Evolutionary conservation across 2,113 vertebrate genomes (phyloP).

Genomic region (Ctenodactylus gundi): DNA sequence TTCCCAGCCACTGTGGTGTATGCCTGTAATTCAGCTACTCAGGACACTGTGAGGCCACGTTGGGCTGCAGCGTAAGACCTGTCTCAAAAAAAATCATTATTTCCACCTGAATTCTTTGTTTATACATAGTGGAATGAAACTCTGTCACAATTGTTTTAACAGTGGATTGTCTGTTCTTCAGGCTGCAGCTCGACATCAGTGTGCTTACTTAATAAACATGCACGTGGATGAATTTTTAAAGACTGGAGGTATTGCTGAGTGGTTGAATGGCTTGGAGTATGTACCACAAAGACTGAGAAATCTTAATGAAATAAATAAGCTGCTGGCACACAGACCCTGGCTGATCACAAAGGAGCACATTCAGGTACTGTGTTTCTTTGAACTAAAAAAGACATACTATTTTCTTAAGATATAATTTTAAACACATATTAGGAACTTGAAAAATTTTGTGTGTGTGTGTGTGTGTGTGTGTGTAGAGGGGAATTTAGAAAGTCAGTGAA

Average conservation of each 20-base stretch:
- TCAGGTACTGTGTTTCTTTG: conserved; percentile 83
- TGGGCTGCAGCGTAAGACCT: background rate
- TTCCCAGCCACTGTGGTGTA: background rate
- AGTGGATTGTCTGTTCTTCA: conserved; percentile 71
- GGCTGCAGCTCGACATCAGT: conserved; percentile 91
- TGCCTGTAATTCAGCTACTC: background rate
- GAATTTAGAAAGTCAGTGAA: conserved; percentile 22
- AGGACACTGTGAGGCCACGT: background rate
- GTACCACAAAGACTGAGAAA: conserved; percentile 91
- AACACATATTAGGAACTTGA: conserved; percentile 33
- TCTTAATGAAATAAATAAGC: conserved; percentile 91
- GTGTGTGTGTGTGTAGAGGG: background rate
- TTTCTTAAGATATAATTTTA: conserved; percentile 32
- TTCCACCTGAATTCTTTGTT: background rate
- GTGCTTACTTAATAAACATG: conserved; percentile 91
- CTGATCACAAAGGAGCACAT: conserved; percentile 92
- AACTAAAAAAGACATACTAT: background rate
- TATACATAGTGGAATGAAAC: background rate
- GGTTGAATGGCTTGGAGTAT: conserved; percentile 89
- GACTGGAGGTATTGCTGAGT: conserved; percentile 89
- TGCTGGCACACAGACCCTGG: conserved; percentile 91
- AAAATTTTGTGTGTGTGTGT: background rate
- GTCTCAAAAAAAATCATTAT: background rate
- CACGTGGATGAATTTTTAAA: conserved; percentile 91
- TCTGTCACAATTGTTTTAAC: background rate